Percentiles rank a stretch among this genome's conserved stretches.
These are phyloP conservation scores for Xiphophorus hellerii DNA, from an alignment of 2,113 vertebrate species.

Conservation along the genomic window DNA sequence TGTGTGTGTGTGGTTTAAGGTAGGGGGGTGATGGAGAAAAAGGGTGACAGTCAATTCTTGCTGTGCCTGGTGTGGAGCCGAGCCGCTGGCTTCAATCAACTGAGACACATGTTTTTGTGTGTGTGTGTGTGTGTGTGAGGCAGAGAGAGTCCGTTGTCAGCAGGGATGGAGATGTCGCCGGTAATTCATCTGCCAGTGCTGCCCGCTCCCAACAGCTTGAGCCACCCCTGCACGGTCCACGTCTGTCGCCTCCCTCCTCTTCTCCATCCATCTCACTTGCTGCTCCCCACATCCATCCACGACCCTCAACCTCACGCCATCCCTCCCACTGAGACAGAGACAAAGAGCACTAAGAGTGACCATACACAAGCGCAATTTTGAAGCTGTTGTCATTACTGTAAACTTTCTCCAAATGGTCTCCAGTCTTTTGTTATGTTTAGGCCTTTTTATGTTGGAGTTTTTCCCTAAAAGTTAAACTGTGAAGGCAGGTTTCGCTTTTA, in stretches of 20 bases:
- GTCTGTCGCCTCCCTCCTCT: conserved; percentile 66
- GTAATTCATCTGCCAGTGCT: conserved; percentile 76
- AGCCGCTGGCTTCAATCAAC: conserved; percentile 74
- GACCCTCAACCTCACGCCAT: conserved; percentile 24
- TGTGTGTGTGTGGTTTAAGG: conserved; percentile 29
- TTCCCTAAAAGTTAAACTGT: too few relatives aligned
- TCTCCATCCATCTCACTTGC: conserved; percentile 68
- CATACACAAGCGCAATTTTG: conserved; percentile 28
- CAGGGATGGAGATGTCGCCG: conserved; percentile 70
- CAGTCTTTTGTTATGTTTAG: neutral
- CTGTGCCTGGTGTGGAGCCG: conserved; percentile 58
- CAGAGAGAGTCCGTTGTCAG: conserved; percentile 43
- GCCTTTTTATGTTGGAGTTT: too few relatives aligned
- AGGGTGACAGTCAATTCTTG: conserved; percentile 62
- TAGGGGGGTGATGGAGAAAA: conserved; percentile 49
- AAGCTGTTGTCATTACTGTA: conserved; percentile 4
- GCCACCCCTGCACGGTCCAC: conserved; percentile 62
- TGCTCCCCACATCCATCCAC: conserved; percentile 22
- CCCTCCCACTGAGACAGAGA: conserved; percentile 55
- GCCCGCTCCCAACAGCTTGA: conserved; percentile 46
- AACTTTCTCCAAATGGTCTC: neutral
- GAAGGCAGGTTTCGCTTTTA: neutral
- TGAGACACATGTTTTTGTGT: conserved; percentile 15
- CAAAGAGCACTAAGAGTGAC: conserved; percentile 45
- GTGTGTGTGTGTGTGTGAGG: conserved; percentile 9